Base-by-base conservation (phyloP, 2,797 vertebrate genomes). In the Hyperoplus lanceolatus region DNA sequence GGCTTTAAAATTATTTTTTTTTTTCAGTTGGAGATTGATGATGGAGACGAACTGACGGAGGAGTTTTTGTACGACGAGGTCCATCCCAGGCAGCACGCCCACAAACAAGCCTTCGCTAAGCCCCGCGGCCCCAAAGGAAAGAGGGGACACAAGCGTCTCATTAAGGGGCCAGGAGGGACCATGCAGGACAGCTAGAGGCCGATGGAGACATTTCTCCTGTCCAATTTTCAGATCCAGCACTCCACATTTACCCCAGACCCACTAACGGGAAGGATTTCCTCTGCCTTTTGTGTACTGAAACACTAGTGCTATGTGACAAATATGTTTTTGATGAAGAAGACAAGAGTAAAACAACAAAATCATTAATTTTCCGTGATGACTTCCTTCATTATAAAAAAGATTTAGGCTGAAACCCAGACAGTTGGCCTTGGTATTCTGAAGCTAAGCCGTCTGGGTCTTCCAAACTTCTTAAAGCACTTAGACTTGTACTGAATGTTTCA, bases 41-140 rank as follows among this genome's bases (percentile, higher is more conserved):
- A 97, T 0, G 98, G 98, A 7, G 96, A 97, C 0, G 98, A 99
- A 89, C 95, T 99, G 93, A 99, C 98, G 0, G 96, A 96, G 0
- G 96, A 97, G 41, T 99, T 99, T 90, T 95, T 99, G 80, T 98
- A 99, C 0, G 97, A 99, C 0, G 98, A 99, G 91, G 97, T 99
- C 84, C 98, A 99, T 89, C 98, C 98, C 80, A 98, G 98, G 90
- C 97, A 99, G 73, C 97, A 98, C 0, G 96, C 97, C 82, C 97
- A 97, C 94, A 98, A 96, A 87, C 97, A 98, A 94, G 98, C 97
- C 70, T 99, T 99, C 2, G 97, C 98, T 88, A 99, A 99, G 92
- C 98, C 98, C 90, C 96, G 96, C n/a, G 98, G 98, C 70, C 98
- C 98, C 0, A 97, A 97, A 14, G 98, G 98, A 15, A 99, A 99